These are phyloP conservation scores for Meloe dianella DNA, from an alignment of 2,888 invertebrate species.

Conservation along the genomic window DNA sequence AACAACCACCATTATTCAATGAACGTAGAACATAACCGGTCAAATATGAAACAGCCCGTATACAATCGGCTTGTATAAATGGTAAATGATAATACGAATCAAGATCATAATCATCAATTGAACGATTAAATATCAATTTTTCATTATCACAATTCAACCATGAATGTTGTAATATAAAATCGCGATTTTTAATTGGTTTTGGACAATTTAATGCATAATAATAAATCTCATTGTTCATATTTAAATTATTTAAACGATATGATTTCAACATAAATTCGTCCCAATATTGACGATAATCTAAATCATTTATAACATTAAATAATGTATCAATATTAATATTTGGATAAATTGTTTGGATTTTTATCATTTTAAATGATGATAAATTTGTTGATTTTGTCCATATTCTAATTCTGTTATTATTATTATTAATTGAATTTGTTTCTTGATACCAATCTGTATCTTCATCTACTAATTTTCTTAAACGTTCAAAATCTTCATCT, in stretches of 20 bases:
- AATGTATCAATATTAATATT: not conserved
- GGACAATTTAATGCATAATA: slow-evolving; percentile 4
- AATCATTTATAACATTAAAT: slow-evolving; percentile 1
- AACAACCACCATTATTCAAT: not conserved
- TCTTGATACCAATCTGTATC: not conserved
- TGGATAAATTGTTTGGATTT: not conserved
- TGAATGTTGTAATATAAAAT: not conserved
- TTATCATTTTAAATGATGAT: slow-evolving; percentile 1
- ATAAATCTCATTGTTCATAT: not conserved
- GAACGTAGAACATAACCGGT: slow-evolving; percentile 6
- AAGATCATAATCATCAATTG: not conserved
- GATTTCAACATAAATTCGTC: not conserved
- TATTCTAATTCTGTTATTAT: not conserved
- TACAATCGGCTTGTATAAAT: not conserved
- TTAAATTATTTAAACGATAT: not conserved
- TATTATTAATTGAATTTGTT: not conserved
- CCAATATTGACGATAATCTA: not conserved
- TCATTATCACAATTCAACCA: slow-evolving; percentile 8
- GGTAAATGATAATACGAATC: not conserved
- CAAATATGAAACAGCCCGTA: not conserved
- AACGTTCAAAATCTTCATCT: not conserved
- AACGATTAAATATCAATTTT: not conserved
- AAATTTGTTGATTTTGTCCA: not conserved
- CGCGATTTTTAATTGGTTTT: not conserved
- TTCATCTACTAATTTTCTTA: not conserved